Base-by-base conservation (phyloP, 53 echinoderm and acorn worm genomes). In the Crossaster papposus region DNA sequence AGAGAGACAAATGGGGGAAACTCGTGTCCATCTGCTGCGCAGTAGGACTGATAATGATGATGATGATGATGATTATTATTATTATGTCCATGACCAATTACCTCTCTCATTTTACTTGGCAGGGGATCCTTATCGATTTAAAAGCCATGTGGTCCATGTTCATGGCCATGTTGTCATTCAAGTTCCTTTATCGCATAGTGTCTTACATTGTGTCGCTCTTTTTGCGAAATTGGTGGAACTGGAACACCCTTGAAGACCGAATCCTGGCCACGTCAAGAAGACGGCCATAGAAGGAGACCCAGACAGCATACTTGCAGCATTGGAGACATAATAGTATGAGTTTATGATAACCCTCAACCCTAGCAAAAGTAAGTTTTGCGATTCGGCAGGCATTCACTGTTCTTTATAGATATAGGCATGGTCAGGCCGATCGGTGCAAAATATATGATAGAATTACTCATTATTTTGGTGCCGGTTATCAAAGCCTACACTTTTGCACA, bases 281-380 rank as follows among this genome's bases (percentile, higher is more conserved):
- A 75, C 75, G 34, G 75, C 75, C 36, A 14, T 35, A 14, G 35
- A 75, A 37, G 75, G 75, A 14, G 75, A 75, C 36, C 20, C 75
- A 33, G 75, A 1, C 35, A 75, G 75, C 75, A 37, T 75, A 22
- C 75, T 75, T 14, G 34, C 35, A 12, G 75, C 75, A 44, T 44
- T 44, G 44, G 20, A 35, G 17, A 7, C 36, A 31, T 32, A 75
- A 33, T 33, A 75, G 1, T 12, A 36, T 14, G 34, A 75, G 36
- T 33, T 13, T 36, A 75, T 33, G 36, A 33, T 75, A 14, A 13
- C 20, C 17, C 7, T 75, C 75, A 15, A 33, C 13, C 36, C 31
- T 12, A 18, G 14, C 1, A 75, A 75, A 20, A 33, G 75, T 75
- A 75, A 75, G 58, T 70, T 70, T 24, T 9, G 44, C 5, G 5